Percentiles rank a stretch among this genome's conserved stretches.
These are phyloP conservation scores for Acropora yongei DNA, from an alignment of 64 coral and sea anemone genomes.

Conservation along the genomic window DNA sequence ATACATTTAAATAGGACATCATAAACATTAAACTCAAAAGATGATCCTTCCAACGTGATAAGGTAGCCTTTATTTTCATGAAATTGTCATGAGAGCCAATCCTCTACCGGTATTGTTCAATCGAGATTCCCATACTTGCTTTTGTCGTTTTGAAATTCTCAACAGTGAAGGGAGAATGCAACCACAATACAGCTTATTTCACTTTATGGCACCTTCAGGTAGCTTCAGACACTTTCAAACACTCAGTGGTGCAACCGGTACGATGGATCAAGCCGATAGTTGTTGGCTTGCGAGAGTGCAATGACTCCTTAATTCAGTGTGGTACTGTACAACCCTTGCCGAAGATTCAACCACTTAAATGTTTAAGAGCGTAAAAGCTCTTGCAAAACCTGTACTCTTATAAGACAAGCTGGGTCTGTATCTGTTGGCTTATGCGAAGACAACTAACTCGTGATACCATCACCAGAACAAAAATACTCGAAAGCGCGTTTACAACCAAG, in stretches of 20 bases:
- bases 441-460: not conserved
- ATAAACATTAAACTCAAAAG: no score
- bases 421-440: not conserved
- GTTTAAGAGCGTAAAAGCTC: slow-evolving; percentile 17
- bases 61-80: no score
- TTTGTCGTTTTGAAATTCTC: no score
- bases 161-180: no score
- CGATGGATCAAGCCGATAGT: slow-evolving; percentile 29
- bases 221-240: slow-evolving; percentile 23
- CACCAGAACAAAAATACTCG: not conserved
- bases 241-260: not conserved
- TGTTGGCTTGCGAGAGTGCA: not conserved
- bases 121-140: no score
- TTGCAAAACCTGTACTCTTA: not conserved
- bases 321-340: not conserved
- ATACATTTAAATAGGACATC: no score
- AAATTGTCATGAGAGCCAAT: no score
- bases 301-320: no score
- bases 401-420: not conserved
- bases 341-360: slow-evolving; percentile 15
- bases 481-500: not conserved
- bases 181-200: no score
- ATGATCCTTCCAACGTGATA: no score
- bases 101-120: no score
- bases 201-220: no score